Base-by-base conservation (phyloP, 2,797 vertebrate species). In the Urocyon cinereoargenteus region DNA sequence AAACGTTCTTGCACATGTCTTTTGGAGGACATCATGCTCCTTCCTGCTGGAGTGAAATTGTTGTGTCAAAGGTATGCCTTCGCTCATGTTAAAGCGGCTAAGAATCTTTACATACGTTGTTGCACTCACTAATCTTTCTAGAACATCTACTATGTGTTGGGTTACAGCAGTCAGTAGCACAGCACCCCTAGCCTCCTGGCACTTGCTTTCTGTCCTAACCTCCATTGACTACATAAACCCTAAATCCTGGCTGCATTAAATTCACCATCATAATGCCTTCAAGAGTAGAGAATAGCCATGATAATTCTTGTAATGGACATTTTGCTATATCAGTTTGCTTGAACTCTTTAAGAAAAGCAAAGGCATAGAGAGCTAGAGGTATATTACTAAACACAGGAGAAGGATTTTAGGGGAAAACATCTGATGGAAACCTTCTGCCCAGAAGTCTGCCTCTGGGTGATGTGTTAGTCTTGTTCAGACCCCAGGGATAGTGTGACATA, bases 401-500 rank as follows among this genome's bases (percentile, higher is more conserved):
- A 15, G 84, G 84, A 28, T 19, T 55, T 61, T 75, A 51, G 31
- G 77, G 61, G 13, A 4, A 57, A 19, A 64, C 18, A 24, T 83
- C 87, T 28, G 31, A 40, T 51, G 11, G 70, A 49, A 14, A n/a
- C 12, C 5, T 31, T 34, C 5, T 45, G 16, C 61, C 36, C 1
- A 45, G 68, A n/a, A 92, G 77, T 24, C 61, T 85, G 70, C 53
- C 78, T 81, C 40, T 28, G 61, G 75, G 45, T 97, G 72, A 86
- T n/a, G 68, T 55, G 26, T 26, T 19, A 5, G 68, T 18, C 62
- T 81, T 28, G 0, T 96, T 92, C 45, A 84, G 84, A 93, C 82
- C 90, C 45, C 62, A n/a, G 8, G 75, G 86, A 78, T 57, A 98
- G 83, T 94, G 81, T 96, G 68, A 73, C 72, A 90, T 85, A 24